Conservation (phyloP, 2,113 vertebrate species). For the Empidonax traillii region DNA sequence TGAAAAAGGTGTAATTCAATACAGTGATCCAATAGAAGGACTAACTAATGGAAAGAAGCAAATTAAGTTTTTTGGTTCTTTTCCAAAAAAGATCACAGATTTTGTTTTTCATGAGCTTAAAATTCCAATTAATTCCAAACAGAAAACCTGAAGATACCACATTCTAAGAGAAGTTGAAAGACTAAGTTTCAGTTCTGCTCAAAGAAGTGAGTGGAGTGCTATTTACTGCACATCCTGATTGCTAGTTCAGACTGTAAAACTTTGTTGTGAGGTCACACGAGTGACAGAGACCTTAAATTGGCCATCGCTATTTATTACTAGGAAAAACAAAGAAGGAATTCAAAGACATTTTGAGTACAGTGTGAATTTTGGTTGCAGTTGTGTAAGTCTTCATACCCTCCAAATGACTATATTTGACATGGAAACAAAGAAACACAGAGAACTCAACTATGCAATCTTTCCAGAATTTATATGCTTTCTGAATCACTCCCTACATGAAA, state of each 20-base stretch:
- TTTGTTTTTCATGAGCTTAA: background rate
- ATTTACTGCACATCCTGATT: background rate
- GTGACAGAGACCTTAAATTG: background rate
- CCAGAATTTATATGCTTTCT: background rate
- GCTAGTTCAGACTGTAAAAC: background rate
- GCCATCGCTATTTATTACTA: background rate
- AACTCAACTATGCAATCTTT: background rate
- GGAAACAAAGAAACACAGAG: background rate
- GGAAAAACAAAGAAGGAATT: background rate
- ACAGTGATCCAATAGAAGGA: background rate
- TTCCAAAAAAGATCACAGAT: background rate
- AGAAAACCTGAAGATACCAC: background rate
- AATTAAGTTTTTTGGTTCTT: background rate
- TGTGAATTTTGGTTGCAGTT: background rate
- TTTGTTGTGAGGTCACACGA: background rate
- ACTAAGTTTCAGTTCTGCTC: background rate
- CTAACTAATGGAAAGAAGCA: background rate
- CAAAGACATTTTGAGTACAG: background rate
- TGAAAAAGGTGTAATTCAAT: background rate
- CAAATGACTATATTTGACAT: background rate
- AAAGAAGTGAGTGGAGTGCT: background rate
- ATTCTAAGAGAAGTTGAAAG: background rate
- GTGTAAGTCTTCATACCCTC: background rate
- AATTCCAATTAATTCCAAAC: background rate
- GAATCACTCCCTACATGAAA: background rate